Conservation (phyloP, 2,888 invertebrate species). For the Acholoe squamosa region DNA sequence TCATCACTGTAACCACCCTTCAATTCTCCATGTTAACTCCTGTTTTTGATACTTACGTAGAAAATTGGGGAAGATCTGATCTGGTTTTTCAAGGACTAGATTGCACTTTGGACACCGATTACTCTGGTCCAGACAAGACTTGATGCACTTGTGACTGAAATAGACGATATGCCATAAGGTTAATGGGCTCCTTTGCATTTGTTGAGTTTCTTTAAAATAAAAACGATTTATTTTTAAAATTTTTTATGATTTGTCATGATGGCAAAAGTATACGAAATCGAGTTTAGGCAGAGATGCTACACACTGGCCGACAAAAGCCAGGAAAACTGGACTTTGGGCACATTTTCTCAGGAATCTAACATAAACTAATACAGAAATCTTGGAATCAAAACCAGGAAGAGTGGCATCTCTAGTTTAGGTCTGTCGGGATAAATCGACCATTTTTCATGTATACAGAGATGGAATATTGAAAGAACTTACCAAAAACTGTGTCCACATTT, state of each 20-base stretch:
- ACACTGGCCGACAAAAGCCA: no score
- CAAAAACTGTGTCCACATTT: conserved; percentile 97
- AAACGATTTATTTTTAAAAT: neutral
- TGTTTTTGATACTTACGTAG: conserved; percentile 84
- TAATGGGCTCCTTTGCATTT: no score
- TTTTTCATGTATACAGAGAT: neutral
- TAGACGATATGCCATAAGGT: no score
- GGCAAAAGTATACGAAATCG: no score
- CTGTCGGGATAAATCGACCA: neutral
- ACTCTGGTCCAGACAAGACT: conserved; percentile 87
- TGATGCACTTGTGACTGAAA: conserved; percentile 89
- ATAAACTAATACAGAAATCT: no score
- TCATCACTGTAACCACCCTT: no score
- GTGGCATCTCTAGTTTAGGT: neutral
- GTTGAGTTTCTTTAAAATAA: no score
- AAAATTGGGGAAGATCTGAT: conserved; percentile 93
- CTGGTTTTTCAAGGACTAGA: conserved; percentile 87
- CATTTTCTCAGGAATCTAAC: no score
- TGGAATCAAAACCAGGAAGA: neutral
- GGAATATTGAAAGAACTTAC: conserved; percentile 74
- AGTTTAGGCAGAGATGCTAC: no score
- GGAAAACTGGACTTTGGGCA: no score
- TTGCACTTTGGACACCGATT: conserved; percentile 93
- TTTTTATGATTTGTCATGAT: neutral
- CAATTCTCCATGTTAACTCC: no score